Base-by-base conservation (phyloP, 2,113 vertebrate genomes). In the Fulica atra region DNA sequence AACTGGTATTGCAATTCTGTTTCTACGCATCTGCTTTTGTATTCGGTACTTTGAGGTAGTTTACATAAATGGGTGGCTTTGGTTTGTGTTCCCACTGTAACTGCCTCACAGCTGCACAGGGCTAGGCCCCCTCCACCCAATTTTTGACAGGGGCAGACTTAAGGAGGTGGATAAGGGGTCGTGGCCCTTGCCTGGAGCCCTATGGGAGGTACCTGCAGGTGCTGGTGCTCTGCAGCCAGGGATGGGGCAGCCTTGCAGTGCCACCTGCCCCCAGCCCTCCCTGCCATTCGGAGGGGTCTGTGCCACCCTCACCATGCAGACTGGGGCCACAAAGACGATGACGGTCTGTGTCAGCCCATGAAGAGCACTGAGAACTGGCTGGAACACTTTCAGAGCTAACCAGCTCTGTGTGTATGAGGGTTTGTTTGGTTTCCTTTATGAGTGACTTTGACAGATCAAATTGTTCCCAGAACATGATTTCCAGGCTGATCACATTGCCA, bases 41-140 rank as follows among this genome's bases (percentile, higher is more conserved):
- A 91, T 91, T 94, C 81, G 86, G 78, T 59, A 59, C 81, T 79
- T 89, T 65, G 78, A 91, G 73, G 38, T n/a, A 91, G 73, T 94
- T 95, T 94, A 93, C 88, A 81, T 94, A 96, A 94, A 91, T 57
- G 77, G 44, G 86, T 82, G 91, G 91, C 81, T 93, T 95, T 93
- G 86, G 78, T 92, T 86, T 91, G 53, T 0, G 0, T 90, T 93
- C 80, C 65, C 83, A 84, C 44, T 60, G 38, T 73, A 83, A 60
- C 26, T 7, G 26, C 81, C 61, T 79, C 1, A 5, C 25, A 86
- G 84, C 94, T 92, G 76, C 66, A 65, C 64, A 59, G 46, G 65
- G 35, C 77, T 89, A 54, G 64, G 60, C 56, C 65, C n/a, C 77
- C 80, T 87, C 85, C 53, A 70, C 89, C 83, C 73, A 4, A 2